Evolutionary conservation across 2,888 invertebrate species (phyloP), one percentile per base, ranked within the genome.

Genomic region (Trimorus sp.): DNA sequence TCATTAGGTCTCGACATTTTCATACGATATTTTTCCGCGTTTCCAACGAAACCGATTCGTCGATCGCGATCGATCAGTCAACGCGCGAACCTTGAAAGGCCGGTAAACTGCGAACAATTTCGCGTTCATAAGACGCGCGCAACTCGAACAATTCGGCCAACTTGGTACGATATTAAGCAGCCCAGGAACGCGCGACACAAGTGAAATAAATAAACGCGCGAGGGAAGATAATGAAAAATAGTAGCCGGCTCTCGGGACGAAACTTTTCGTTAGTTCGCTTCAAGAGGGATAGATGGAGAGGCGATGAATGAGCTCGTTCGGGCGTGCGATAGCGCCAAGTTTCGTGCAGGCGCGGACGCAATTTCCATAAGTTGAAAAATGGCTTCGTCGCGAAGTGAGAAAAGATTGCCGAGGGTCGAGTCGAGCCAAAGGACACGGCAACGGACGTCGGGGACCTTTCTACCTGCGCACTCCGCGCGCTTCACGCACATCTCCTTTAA

Each of bases 351-450:
- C 79, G 80, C 78, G 84, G 79, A 65, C 82, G 85, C 86, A 87
- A 89, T 91, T 90, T 90, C 89, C 90, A 90, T 90, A 89, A 89
- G 89, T 89, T 88, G 88, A 89, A 86, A 88, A 88, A 90, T 89
- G 87, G 90, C 86, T 87, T 85, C 85, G 86, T 87, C 85, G 86
- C 83, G 86, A 90, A 90, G 89, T 87, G 89, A 87, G 89, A 89
- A 89, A 89, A 89, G 88, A 90, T 89, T 86, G 87, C 85, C 84
- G 83, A 63, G 71, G 73, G 73, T 75, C 63, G 76, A 78, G 69
- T 58, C 40, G 69, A 56, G 63, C 40, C 73, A 51, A 60, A 73
- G 65, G 70, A 79, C 37, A 60, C 66, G 73, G 79, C 56, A 59
- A 68, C 26, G 63, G 62, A 68, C 63, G 68, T 62, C 51, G 38